These are phyloP conservation scores for Epirrhoe alternata DNA, from an alignment of 2,888 invertebrate genomes.

Conservation along the genomic window DNA sequence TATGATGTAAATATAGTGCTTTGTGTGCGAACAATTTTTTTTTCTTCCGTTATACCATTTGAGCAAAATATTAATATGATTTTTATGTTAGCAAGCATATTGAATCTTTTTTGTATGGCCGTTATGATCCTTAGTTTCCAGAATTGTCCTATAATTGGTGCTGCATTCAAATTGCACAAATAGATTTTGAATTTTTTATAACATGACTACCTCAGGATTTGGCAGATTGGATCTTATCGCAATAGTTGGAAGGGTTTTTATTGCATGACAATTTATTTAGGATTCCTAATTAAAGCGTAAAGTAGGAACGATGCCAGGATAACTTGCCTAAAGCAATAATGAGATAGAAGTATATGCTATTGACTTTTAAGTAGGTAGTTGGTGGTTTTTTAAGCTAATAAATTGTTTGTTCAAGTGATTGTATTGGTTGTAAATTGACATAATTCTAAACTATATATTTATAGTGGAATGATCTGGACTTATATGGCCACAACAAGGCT, in stretches of 20 bases:
- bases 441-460: background rate
- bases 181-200: constrained; percentile 53
- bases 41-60: constrained; percentile 44
- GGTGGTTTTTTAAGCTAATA: constrained; percentile 4
- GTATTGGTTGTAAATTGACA: background rate
- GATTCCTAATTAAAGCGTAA: constrained; percentile 16
- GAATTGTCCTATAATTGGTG: constrained; percentile 52
- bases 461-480: background rate
- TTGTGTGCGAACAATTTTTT: constrained; percentile 51
- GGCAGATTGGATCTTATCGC: constrained; percentile 64
- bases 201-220: constrained; percentile 78
- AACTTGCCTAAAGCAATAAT: constrained; percentile 22
- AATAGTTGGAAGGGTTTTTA: constrained; percentile 30
- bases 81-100: constrained; percentile 41
- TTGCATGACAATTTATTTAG: constrained; percentile 34
- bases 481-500: background rate
- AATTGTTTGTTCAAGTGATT: constrained; percentile 3
- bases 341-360: background rate
- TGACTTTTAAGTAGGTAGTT: constrained; percentile 5
- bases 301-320: constrained; percentile 12
- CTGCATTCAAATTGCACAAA: constrained; percentile 62
- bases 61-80: constrained; percentile 58
- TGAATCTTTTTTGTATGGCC: constrained; percentile 28
- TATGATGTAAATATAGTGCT: constrained; percentile 69
- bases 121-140: constrained; percentile 23